A percentile compares a stretch with the other conserved stretches of the same genome.
Evolutionary conservation across 2,113 vertebrate species (phyloP).

Genomic region (Bettongia penicillata): DNA sequence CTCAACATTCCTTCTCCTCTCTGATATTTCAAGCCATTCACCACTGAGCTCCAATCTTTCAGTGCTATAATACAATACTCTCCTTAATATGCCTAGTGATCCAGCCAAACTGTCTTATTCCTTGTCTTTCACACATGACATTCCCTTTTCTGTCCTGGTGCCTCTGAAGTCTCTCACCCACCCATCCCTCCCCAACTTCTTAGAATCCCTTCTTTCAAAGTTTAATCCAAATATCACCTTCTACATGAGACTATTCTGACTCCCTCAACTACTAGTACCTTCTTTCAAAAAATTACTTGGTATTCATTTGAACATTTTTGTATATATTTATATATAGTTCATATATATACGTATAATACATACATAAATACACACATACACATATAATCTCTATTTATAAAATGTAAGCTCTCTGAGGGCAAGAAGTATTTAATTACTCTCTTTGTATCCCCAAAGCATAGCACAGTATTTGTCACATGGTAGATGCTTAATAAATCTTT

Average conservation of each 20-base stretch:
- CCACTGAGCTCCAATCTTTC: background rate
- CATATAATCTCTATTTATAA: background rate
- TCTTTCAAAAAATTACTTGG: background rate
- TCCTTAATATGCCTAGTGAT: background rate
- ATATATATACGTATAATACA: too few relatives aligned
- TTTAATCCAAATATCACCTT: background rate
- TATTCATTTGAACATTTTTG: background rate
- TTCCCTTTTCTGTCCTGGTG: background rate
- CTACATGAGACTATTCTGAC: background rate
- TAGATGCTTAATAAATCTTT: background rate
- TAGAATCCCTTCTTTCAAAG: background rate
- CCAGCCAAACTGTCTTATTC: background rate
- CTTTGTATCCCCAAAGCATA: background rate
- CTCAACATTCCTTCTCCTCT: background rate
- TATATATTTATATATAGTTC: background rate
- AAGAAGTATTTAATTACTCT: background rate
- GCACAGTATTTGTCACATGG: background rate
- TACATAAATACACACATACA: background rate
- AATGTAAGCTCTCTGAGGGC: background rate
- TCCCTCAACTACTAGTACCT: background rate
- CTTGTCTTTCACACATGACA: background rate
- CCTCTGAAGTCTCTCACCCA: background rate
- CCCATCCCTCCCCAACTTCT: background rate
- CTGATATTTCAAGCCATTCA: background rate
- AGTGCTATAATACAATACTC: background rate